These are phyloP conservation scores for Psilopogon haemacephalus DNA, from an alignment of 2,113 vertebrate genomes.

Conservation along the genomic window DNA sequence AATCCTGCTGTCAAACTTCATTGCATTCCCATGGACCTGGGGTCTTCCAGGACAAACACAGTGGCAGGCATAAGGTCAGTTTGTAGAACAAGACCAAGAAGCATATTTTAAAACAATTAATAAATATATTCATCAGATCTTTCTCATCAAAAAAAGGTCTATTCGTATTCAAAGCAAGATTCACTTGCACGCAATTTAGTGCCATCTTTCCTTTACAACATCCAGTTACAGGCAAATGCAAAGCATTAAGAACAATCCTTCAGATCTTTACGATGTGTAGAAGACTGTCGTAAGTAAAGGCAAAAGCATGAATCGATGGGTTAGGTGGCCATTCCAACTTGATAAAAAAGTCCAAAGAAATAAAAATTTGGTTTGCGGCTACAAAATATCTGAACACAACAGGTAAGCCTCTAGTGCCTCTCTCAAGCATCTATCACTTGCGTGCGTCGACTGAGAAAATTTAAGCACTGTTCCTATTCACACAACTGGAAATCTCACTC, in stretches of 20 bases:
- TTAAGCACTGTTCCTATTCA: accelerated
- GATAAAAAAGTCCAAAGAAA: background rate
- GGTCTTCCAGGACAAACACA: background rate
- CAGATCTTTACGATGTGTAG: accelerated
- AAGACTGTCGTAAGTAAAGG: accelerated
- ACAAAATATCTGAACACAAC: background rate
- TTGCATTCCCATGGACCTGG: background rate
- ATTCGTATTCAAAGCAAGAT: background rate
- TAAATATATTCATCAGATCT: background rate
- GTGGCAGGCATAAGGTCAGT: background rate
- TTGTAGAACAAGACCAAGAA: background rate
- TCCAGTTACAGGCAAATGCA: accelerated
- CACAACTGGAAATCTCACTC: background rate
- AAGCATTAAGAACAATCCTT: background rate
- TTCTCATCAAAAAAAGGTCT: background rate
- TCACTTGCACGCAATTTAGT: background rate
- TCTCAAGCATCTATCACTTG: background rate
- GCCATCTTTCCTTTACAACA: background rate
- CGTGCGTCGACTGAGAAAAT: accelerated
- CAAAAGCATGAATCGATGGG: background rate
- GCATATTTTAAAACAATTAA: background rate
- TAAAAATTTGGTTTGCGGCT: background rate
- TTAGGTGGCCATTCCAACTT: background rate
- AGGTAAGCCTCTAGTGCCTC: background rate
- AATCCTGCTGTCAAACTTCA: background rate